Evolutionary conservation across 2,888 invertebrate genomes (phyloP), one percentile per base, ranked within the genome.

Genomic region (Synergus japonicus): DNA sequence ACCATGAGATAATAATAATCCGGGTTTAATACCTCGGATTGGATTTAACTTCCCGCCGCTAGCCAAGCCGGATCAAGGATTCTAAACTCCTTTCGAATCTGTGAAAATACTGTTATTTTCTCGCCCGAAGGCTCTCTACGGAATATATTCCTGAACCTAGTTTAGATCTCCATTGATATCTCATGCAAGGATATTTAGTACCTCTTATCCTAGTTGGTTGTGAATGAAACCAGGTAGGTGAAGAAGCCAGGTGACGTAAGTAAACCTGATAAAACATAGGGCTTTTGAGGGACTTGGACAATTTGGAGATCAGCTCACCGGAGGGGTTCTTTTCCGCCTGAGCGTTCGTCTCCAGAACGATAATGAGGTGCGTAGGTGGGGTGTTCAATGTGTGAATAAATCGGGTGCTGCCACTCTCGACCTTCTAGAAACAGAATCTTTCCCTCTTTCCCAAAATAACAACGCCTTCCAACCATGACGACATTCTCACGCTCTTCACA

Each of bases 391-490:
- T 81, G 73, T 73, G 78, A 79, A 80, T 81, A 81, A 78, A 81
- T 80, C 81, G 82, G 81, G 78, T 64, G 81, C 85, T 83, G 79
- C 82, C 73, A 67, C 81, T 79, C 80, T 76, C 80, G 83, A 83
- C 79, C 84, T 84, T 89, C 89, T 89, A 90, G 86, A 89, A 89
- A 87, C 83, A 88, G 86, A 89, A 82, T 87, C 78, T 83, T 84
- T 84, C 54, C 81, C 83, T 78, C 78, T 80, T 76, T 76, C 81
- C 73, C 78, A 79, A 79, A 80, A 84, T 76, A 85, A 82, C 83
- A 83, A 81, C 63, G 79, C 78, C 81, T 73, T 73, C 73, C 49
- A 29, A 73, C 37, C 49, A 54, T 15, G 69, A 29, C 69, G 69
- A 49, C 15, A 69, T 44, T 67, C 22, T 69, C 69, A 69, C 82